phyloP scores from a whole-genome alignment of 1,140 invertebrate genomes.

The Pomacea maculata region DNA sequence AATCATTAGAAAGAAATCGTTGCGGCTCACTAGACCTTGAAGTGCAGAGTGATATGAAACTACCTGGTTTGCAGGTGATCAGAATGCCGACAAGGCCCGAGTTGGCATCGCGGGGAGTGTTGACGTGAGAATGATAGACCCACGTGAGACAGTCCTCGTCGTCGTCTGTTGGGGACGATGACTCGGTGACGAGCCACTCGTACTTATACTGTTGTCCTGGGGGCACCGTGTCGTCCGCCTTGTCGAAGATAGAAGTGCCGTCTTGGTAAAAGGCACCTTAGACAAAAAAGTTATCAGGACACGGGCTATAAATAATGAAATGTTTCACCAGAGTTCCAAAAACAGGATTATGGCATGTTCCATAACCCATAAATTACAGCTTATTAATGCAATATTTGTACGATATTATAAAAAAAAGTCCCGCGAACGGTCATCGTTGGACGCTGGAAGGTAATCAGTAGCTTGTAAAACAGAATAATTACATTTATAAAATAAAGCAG shows the following conservation, averaged over 20 bases:
- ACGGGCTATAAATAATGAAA: too few species aligned
- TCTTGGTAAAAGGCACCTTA: slow-evolving; percentile 27
- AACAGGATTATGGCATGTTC: background rate
- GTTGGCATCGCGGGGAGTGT: slow-evolving; percentile 42
- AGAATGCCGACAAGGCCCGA: slow-evolving; percentile 45
- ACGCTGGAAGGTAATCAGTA: background rate
- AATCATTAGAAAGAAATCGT: too few species aligned
- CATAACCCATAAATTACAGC: background rate
- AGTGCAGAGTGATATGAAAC: too few species aligned
- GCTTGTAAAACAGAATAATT: too few species aligned
- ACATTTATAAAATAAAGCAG: background rate
- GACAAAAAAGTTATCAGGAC: background rate
- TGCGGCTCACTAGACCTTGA: too few species aligned
- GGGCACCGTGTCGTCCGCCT: slow-evolving; percentile 36
- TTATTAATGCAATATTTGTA: too few species aligned
- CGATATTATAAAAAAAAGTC: too few species aligned
- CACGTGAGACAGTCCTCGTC: slow-evolving; percentile 53
- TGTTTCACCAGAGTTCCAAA: background rate
- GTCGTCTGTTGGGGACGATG: slow-evolving; percentile 36
- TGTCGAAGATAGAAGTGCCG: slow-evolving; percentile 6
- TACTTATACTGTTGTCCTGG: slow-evolving; percentile 38
- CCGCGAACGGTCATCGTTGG: background rate
- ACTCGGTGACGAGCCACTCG: slow-evolving; percentile 38
- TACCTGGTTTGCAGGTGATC: slow-evolving; percentile 49
- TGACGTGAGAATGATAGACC: slow-evolving; percentile 53